Percentiles rank a stretch among this genome's conserved stretches.
Evolutionary conservation across 2,888 invertebrate species (phyloP).

Genomic region (Drosophila kuntzei): DNA sequence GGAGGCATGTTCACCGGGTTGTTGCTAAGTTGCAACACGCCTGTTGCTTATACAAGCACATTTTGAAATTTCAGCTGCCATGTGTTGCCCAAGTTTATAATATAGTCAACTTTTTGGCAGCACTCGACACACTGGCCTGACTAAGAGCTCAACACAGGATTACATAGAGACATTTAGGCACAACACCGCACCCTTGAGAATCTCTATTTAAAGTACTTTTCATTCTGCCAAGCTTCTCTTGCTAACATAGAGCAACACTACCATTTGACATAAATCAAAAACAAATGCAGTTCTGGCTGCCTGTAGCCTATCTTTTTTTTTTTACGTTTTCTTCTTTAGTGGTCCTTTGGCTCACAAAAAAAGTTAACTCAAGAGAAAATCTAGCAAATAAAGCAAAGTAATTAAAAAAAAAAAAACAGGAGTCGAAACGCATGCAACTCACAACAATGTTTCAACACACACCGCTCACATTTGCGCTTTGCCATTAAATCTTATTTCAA

Average conservation of each 20-base stretch:
- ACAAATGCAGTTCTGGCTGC: conserved; percentile 16
- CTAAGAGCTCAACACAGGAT: neutral
- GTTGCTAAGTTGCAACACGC: conserved; percentile 16
- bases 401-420: no score
- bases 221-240: no score
- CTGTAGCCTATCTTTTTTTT: neutral
- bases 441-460: conserved; percentile 6
- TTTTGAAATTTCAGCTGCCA: neutral
- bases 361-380: conserved; percentile 9
- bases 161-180: neutral
- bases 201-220: neutral
- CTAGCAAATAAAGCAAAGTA: no score
- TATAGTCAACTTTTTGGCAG: neutral
- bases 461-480: neutral
- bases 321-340: neutral
- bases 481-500: conserved; percentile 18
- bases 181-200: neutral
- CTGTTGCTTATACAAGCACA: conserved; percentile 32
- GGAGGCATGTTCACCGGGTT: neutral
- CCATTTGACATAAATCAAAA: conserved; percentile 32
- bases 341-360: conserved; percentile 6
- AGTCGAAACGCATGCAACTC: conserved; percentile 26
- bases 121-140: neutral
- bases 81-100: conserved; percentile 18
- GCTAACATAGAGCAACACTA: neutral